Evolutionary conservation across 1,140 invertebrate species (phyloP), one percentile per base, ranked within the genome.

Genomic region (Drosophila tristis): DNA sequence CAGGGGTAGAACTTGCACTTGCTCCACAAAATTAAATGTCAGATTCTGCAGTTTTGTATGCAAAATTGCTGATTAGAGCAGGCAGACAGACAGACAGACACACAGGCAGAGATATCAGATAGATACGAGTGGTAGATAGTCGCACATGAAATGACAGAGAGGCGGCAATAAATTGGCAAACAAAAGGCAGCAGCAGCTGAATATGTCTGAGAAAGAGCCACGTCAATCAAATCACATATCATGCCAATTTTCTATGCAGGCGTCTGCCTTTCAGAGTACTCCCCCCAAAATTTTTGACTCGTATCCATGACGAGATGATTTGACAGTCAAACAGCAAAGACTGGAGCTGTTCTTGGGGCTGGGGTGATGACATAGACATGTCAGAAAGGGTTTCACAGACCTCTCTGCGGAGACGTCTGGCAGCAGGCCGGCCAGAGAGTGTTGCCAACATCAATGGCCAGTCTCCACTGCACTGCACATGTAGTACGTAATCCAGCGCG

Each of bases 161-260:
- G 75, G 56, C 55, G 65, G 47, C 70, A 57, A 35, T 66, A 77
- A 60, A 80, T 68, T 73, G 63, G 54, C 58, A 78, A 80, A 66
- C 51, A 78, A 79, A 65, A 56, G 49, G 57, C 56, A 56, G 20
- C 29, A 45, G 47, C 31, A 57, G 20, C 29, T 51, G 47, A 42
- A 57, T 71, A 66, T 48, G 71, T 25, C 43, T 64, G 39, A 51
- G 55, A 50, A 56, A 50, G 29, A 66, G 63, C 39, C 59, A 72
- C 60, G 82, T 79, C 84, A 89, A 87, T 78, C 82, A 87, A 87
- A 79, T 79, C 75, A 89, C 80, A 87, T 70, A 89, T 76, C 79
- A 73, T 84, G 84, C 79, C 82, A 86, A 86, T 89, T 89, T 66
- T 61, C 78, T 45, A 70, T 81, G 78, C 78, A 77, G 78, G 74